These are phyloP conservation scores for Aphaenogaster floridana DNA, from an alignment of 1,140 invertebrate species.

Conservation along the genomic window DNA sequence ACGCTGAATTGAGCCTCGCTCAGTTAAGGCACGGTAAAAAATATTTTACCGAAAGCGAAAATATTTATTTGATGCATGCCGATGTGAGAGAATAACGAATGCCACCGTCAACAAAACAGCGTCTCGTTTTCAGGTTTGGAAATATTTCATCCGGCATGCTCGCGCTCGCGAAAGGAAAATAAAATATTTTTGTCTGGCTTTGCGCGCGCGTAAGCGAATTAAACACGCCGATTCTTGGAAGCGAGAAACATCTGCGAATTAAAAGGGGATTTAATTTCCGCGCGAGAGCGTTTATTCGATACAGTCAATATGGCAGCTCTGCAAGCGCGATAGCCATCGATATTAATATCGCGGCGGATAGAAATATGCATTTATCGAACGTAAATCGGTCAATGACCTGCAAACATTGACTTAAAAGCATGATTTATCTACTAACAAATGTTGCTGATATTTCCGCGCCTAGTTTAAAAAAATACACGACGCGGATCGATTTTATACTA, in stretches of 20 bases:
- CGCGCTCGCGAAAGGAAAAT: constrained; percentile 37
- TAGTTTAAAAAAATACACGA: background rate
- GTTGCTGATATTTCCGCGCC: background rate
- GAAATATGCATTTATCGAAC: constrained; percentile 42
- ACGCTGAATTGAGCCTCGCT: constrained; percentile 6
- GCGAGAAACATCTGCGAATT: constrained; percentile 59
- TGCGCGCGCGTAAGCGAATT: constrained; percentile 24
- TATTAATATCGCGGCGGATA: constrained; percentile 44
- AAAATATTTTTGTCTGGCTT: constrained; percentile 24
- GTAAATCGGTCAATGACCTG: constrained; percentile 37
- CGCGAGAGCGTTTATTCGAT: constrained; percentile 53
- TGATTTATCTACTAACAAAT: background rate
- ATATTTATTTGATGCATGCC: constrained; percentile 56
- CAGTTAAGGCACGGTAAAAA: constrained; percentile 36
- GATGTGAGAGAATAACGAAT: constrained; percentile 22
- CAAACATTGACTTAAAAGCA: constrained; percentile 28
- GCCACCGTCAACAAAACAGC: constrained; percentile 21
- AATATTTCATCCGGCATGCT: constrained; percentile 39
- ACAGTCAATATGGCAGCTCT: constrained; percentile 43
- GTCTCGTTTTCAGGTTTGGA: constrained; percentile 41
- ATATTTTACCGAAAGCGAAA: constrained; percentile 52
- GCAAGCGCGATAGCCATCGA: constrained; percentile 41
- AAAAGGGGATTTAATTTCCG: constrained; percentile 68
- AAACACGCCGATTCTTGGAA: constrained; percentile 50
- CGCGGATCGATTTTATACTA: background rate